Conservation (phyloP, 2,797 vertebrate genomes). For the Podarcis lilfordi region DNA sequence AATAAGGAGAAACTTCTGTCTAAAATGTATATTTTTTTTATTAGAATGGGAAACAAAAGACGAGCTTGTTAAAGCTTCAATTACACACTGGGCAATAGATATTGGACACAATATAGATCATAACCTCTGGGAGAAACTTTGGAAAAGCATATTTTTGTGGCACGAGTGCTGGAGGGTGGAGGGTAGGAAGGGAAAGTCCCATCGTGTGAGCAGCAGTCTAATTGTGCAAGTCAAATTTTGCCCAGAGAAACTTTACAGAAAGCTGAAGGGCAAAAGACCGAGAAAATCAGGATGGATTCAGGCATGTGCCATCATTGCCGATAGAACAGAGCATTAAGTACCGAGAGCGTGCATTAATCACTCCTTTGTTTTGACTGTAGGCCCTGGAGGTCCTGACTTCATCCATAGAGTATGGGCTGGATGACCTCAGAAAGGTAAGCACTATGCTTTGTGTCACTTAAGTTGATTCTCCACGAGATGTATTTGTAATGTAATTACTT, state of each 20-base stretch:
- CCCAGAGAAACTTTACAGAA: neutral
- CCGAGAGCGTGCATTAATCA: neutral
- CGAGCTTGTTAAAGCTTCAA: too few relatives aligned
- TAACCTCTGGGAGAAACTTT: too few relatives aligned
- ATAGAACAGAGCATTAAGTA: neutral
- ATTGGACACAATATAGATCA: too few relatives aligned
- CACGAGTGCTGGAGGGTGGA: too few relatives aligned
- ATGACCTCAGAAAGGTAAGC: conserved; percentile 59
- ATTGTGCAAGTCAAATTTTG: too few relatives aligned
- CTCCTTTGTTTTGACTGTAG: conserved; percentile 17
- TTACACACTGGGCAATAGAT: too few relatives aligned
- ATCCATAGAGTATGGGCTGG: conserved; percentile 55
- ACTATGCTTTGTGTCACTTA: neutral
- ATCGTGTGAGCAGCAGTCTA: too few relatives aligned
- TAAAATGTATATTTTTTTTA: too few relatives aligned
- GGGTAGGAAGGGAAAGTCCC: too few relatives aligned
- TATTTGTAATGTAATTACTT: neutral
- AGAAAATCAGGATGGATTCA: neutral
- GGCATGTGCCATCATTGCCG: neutral
- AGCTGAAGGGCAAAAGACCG: neutral
- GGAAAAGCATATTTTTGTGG: too few relatives aligned
- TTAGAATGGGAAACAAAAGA: too few relatives aligned
- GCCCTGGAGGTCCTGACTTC: conserved; percentile 61
- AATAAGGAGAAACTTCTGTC: too few relatives aligned
- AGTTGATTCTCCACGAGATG: neutral